phyloP scores from a whole-genome alignment of 23 tunicate species.

The Clavelina lepadiformis region DNA sequence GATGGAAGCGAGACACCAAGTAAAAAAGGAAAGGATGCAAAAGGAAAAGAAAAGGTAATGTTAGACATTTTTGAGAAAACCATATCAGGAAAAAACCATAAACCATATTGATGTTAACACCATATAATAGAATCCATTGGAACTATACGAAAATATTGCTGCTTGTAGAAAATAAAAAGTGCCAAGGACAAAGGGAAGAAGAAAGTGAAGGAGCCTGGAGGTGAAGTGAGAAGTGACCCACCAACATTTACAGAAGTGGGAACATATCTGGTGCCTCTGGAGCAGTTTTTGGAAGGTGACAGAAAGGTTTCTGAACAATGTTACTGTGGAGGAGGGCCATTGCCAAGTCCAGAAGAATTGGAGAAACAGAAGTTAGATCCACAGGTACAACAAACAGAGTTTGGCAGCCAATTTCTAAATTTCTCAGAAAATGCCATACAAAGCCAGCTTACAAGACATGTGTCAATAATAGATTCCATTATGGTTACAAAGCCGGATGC shows the following conservation, averaged over 20 bases:
- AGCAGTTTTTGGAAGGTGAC: slow-evolving; percentile 58
- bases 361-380: no score
- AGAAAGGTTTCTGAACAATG: slow-evolving; percentile 7
- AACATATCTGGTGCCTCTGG: slow-evolving; percentile 12
- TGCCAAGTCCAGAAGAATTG: slow-evolving; percentile 37
- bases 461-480: no score
- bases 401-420: no score
- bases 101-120: background rate
- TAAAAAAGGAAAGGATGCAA: slow-evolving; percentile 45
- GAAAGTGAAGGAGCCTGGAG: slow-evolving; percentile 16
- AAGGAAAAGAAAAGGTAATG: slow-evolving; percentile 50
- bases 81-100: background rate
- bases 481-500: no score
- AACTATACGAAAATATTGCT: background rate
- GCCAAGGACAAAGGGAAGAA: slow-evolving; percentile 13
- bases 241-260: slow-evolving; percentile 53
- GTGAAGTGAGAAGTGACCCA: slow-evolving; percentile 51
- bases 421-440: no score
- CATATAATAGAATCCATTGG: background rate
- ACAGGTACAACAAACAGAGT: no score
- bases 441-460: no score
- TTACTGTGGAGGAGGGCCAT: slow-evolving; percentile 83
- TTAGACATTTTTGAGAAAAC: background rate
- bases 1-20: slow-evolving; percentile 38
- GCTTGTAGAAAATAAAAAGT: slow-evolving; percentile 26